phyloP scores from a whole-genome alignment of 2,113 vertebrate species.

The Antechinus flavipes region DNA sequence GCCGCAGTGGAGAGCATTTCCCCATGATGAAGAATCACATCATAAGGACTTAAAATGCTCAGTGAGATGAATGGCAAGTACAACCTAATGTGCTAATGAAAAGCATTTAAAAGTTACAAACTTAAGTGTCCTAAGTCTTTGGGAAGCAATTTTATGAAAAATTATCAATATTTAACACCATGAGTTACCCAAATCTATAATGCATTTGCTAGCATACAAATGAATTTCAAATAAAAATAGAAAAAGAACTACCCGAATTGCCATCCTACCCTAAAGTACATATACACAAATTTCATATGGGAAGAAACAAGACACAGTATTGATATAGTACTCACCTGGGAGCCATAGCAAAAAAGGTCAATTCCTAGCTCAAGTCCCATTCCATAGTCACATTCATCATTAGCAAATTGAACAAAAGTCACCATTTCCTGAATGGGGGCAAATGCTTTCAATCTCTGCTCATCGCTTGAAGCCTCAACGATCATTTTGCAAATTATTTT shows the following conservation, averaged over 20 bases:
- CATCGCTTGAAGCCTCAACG: slow-evolving; percentile 91
- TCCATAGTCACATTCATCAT: slow-evolving; percentile 98
- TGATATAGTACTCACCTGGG: slow-evolving; percentile 89
- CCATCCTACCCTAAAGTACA: not conserved
- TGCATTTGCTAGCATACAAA: slow-evolving; percentile 10
- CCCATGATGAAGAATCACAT: not conserved
- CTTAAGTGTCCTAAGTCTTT: not conserved
- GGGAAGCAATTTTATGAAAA: not conserved
- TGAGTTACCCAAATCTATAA: not conserved
- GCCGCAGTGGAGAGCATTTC: not conserved
- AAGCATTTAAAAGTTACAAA: not conserved
- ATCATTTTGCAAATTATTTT: slow-evolving; percentile 95
- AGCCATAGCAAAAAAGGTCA: slow-evolving; percentile 97
- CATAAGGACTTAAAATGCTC: not conserved
- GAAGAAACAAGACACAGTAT: not conserved
- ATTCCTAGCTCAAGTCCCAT: slow-evolving; percentile 97
- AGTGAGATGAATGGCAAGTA: not conserved
- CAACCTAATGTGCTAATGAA: not conserved
- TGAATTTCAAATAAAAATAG: slow-evolving; percentile 29
- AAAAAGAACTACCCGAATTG: not conserved
- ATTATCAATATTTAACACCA: not conserved
- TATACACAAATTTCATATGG: not conserved
- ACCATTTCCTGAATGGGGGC: slow-evolving; percentile 96
- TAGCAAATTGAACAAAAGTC: slow-evolving; percentile 97
- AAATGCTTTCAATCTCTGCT: slow-evolving; percentile 93